These are phyloP conservation scores for Styela clava DNA, from an alignment of 23 tunicate genomes.

Conservation along the genomic window DNA sequence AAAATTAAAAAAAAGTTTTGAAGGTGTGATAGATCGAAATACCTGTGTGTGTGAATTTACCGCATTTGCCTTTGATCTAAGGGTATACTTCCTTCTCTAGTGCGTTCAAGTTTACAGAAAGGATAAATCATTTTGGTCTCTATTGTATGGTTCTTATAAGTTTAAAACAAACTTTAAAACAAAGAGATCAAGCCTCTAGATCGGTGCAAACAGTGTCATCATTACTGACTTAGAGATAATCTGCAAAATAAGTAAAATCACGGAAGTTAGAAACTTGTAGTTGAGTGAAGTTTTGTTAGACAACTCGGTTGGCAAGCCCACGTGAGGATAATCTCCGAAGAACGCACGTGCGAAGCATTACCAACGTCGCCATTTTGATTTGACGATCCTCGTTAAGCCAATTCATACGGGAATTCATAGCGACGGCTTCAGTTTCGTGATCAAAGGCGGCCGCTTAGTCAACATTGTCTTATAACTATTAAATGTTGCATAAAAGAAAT, in stretches of 20 bases:
- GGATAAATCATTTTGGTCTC: background rate
- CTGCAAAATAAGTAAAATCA: background rate
- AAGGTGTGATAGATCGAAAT: too few relatives aligned
- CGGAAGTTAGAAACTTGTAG: background rate
- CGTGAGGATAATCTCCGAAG: background rate
- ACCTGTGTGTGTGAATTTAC: background rate
- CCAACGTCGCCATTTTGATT: background rate
- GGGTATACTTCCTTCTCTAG: background rate
- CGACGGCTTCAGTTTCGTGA: background rate
- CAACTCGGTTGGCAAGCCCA: background rate
- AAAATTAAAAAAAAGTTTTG: too few relatives aligned
- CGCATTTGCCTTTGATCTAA: background rate
- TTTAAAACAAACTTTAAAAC: background rate
- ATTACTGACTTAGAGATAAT: background rate
- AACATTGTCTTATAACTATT: background rate
- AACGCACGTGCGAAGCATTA: background rate
- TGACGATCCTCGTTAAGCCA: background rate
- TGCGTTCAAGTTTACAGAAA: background rate
- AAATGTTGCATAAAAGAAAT: too few relatives aligned
- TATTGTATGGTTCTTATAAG: background rate
- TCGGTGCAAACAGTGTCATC: background rate
- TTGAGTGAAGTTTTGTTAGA: background rate
- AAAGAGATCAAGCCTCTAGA: background rate
- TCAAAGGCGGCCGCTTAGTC: background rate
- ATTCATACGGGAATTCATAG: background rate